Conservation (phyloP, 2,113 vertebrate species). For the Haemorhous mexicanus region DNA sequence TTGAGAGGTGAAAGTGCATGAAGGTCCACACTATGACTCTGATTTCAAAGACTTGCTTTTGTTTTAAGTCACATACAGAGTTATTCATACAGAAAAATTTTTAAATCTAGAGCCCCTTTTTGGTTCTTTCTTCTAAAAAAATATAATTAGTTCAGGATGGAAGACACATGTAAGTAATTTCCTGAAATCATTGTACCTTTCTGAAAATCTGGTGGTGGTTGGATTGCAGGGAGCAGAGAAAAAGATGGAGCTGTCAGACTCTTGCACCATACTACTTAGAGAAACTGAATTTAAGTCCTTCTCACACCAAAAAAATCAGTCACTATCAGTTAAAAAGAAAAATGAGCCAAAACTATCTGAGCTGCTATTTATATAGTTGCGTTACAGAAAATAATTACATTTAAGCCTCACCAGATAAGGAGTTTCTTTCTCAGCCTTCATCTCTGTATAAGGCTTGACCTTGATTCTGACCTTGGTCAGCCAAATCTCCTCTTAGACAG, state of each 20-base stretch:
- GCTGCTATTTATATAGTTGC: neutral
- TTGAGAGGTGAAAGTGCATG: neutral
- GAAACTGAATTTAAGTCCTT: conserved; percentile 64
- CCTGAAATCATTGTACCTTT: conserved; percentile 64
- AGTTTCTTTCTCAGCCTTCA: neutral
- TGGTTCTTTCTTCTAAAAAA: conserved; percentile 1
- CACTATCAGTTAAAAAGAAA: conserved; percentile 67
- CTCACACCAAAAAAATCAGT: conserved; percentile 71
- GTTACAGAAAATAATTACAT: conserved; percentile 15
- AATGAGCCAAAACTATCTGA: neutral
- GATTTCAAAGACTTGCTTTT: conserved; percentile 69
- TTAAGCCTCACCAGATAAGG: neutral
- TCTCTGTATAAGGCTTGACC: neutral
- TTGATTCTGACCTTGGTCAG: neutral
- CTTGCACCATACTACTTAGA: conserved; percentile 27
- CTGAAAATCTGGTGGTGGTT: conserved; percentile 23
- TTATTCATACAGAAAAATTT: conserved; percentile 81
- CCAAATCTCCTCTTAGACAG: neutral
- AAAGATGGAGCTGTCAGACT: neutral
- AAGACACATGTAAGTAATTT: conserved; percentile 16
- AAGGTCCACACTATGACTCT: neutral
- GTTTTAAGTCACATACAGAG: conserved; percentile 83
- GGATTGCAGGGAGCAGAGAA: conserved; percentile 24
- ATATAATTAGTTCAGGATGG: neutral
- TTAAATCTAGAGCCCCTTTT: conserved; percentile 79